phyloP scores from a whole-genome alignment of 1,140 invertebrate genomes.

The Hycleus cichorii region DNA sequence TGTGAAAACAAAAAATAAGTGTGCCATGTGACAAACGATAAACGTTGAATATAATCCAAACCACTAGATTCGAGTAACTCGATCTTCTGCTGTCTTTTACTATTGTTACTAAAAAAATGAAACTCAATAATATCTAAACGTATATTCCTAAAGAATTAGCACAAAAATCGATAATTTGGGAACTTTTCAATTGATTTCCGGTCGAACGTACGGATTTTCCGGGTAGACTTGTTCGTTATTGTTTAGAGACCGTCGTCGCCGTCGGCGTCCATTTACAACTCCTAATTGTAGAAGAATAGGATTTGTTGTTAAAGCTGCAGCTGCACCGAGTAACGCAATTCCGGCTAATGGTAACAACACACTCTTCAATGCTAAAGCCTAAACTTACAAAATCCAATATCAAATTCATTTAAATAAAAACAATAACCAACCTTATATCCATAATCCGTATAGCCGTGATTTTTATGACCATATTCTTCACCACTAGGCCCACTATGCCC shows the following conservation, averaged over 20 bases:
- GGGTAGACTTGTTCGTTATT: conserved; percentile 20
- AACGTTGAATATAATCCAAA: neutral
- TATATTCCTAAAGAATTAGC: neutral
- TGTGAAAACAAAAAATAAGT: neutral
- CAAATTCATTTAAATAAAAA: neutral
- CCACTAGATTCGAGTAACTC: too few species aligned
- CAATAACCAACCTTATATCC: neutral
- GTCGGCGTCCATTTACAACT: conserved; percentile 48
- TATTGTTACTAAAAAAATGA: too few species aligned
- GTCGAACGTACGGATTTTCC: conserved; percentile 24
- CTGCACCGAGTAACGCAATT: conserved; percentile 67
- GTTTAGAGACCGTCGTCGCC: conserved; percentile 28
- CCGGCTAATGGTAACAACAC: conserved; percentile 66
- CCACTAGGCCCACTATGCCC: conserved; percentile 2
- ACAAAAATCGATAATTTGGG: neutral
- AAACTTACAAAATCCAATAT: conserved; percentile 8
- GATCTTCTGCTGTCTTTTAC: too few species aligned
- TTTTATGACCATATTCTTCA: neutral
- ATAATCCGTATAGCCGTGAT: neutral
- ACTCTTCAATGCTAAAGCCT: conserved; percentile 52
- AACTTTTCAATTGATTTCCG: conserved; percentile 1
- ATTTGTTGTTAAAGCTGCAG: conserved; percentile 67
- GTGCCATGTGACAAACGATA: neutral
- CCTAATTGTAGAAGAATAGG: conserved; percentile 69
- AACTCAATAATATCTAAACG: neutral